phyloP scores from a whole-genome alignment of 2,888 invertebrate genomes.

The Laothoe populi region DNA sequence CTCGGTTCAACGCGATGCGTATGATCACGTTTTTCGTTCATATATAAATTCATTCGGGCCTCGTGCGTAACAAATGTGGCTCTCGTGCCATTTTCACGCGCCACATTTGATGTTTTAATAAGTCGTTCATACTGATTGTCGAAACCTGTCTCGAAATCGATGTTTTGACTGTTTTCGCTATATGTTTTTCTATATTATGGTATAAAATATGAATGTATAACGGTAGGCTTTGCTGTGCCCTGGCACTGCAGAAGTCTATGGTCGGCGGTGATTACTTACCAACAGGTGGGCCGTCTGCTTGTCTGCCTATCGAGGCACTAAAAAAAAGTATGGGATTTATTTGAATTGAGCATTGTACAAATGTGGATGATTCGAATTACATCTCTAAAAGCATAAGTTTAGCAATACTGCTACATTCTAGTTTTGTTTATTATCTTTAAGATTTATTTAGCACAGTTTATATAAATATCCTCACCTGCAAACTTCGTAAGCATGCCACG shows the following conservation, averaged over 20 bases:
- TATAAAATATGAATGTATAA: background rate
- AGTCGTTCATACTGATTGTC: background rate
- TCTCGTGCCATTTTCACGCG: conserved; percentile 7
- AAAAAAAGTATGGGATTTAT: background rate
- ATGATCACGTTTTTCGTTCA: conserved; percentile 11
- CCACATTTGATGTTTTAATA: conserved; percentile 5
- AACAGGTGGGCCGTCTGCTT: no score
- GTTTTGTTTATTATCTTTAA: background rate
- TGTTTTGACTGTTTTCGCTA: background rate
- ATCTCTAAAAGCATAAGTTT: background rate
- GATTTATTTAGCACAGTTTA: background rate
- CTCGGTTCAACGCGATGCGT: conserved; percentile 40
- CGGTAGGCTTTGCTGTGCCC: no score
- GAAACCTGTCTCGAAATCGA: background rate
- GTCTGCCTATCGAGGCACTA: no score
- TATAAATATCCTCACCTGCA: background rate
- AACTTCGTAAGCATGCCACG: background rate
- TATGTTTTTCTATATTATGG: background rate
- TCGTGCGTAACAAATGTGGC: conserved; percentile 1
- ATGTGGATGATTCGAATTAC: background rate
- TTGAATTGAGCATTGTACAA: background rate
- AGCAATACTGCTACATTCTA: background rate
- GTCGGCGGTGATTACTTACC: no score
- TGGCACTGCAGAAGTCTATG: no score
- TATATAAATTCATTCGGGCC: background rate